Percentiles rank a stretch among this genome's conserved stretches.
Evolutionary conservation across 2,113 vertebrate genomes (phyloP).

Genomic region (Myiozetetes cayanensis): DNA sequence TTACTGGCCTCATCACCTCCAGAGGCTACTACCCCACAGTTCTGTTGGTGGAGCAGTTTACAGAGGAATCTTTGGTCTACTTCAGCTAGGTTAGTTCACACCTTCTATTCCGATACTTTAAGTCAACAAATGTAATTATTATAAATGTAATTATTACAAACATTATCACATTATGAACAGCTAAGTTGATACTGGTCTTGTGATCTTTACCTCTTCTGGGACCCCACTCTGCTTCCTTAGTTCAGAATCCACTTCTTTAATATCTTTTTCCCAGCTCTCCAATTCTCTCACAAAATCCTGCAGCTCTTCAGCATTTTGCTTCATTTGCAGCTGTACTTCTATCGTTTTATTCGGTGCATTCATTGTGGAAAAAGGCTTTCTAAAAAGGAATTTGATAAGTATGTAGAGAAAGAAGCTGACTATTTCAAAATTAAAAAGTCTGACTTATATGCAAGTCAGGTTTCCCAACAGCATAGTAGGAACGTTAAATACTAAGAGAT

Average conservation of each 20-base stretch:
- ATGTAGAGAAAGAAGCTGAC: not conserved
- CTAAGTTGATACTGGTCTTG: not conserved
- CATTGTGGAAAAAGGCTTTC: conserved; percentile 69
- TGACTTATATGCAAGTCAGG: not conserved
- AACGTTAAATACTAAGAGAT: not conserved
- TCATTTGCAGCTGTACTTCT: conserved; percentile 91
- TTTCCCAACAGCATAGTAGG: not conserved
- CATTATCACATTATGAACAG: not conserved
- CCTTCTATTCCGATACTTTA: not conserved
- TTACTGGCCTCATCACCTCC: not conserved
- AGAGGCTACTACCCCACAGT: not conserved
- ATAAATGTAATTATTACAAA: not conserved
- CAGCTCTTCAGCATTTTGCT: conserved; percentile 92
- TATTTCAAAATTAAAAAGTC: not conserved
- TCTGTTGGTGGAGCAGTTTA: not conserved
- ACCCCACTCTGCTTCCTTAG: conserved; percentile 74
- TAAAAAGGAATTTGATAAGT: not conserved
- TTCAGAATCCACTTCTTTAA: conserved; percentile 88
- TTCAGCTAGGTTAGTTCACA: not conserved
- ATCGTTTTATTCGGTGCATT: conserved; percentile 82
- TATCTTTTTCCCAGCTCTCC: conserved; percentile 91
- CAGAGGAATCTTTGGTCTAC: not conserved
- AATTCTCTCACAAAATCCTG: conserved; percentile 91
- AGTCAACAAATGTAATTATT: not conserved
- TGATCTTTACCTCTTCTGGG: conserved; percentile 67